Evolutionary conservation across 2,888 invertebrate species (phyloP), one percentile per base, ranked within the genome.

Genomic region (Nectonema munidae): DNA sequence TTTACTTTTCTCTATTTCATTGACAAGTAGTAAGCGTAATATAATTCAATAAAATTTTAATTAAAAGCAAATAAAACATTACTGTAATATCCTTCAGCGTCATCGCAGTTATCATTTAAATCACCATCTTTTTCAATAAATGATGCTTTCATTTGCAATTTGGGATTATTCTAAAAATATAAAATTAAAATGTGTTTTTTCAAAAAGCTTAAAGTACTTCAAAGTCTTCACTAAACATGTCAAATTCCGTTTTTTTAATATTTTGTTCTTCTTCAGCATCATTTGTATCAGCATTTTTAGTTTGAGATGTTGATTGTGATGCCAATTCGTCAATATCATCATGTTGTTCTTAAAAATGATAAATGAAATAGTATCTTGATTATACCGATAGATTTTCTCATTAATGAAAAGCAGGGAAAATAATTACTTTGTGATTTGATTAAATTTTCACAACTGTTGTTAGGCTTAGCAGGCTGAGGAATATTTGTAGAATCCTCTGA

Each of bases 71-170:
- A 9, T 25, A 18, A 18, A 20, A 25, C 54, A 57, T 51, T 49
- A 61, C 73, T 66, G 56, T 99, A 99, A 54, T 99, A 99, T 28
- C 95, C 95, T 57, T 99, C 95, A 0, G 83, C 76, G 57, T 99
- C 95, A 51, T 99, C 95, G 89, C 89, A 99, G 54, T 95, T 95
- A 54, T 99, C 95, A 0, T 75, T 81, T 29, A 95, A 62, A 35
- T 74, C 73, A 0, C 83, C 81, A 56, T 75, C 71, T 53, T 79
- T 81, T 41, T 55, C 56, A 13, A 52, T 55, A 29, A 49, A 46
- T 11, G 15, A 14, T 30, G 6, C 6, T 30, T 6, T 30, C 30
- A 14, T 6, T 30, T 30, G 30, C 14, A 6, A 30, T 14, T 42
- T 60, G 66, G 6, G 70, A 69, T 39, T 69, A 69, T 69, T 70